Conservation (phyloP, 2,888 invertebrate species). For the Pasiphila rectangulata region DNA sequence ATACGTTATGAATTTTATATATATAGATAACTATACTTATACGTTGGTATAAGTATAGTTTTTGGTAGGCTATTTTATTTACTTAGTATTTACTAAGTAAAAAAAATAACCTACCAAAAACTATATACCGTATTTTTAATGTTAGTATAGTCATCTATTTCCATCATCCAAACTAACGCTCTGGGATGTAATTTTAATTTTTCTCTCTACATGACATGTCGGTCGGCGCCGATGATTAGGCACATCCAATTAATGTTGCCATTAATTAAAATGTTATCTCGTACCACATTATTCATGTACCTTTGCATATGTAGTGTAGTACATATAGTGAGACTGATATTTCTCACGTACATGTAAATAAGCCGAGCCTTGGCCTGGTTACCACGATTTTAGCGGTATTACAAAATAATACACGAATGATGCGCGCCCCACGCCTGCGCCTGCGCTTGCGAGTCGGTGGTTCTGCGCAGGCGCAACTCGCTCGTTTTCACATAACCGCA, state of each 20-base stretch:
- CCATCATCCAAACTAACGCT: too few relatives aligned
- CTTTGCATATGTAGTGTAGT: slow-evolving; percentile 15
- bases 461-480: slow-evolving; percentile 1
- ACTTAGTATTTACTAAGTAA: too few relatives aligned
- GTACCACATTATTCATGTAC: slow-evolving; percentile 14
- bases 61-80: too few relatives aligned
- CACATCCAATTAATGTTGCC: neutral
- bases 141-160: too few relatives aligned
- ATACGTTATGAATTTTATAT: too few relatives aligned
- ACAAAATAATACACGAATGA: slow-evolving; percentile 67
- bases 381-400: slow-evolving; percentile 78
- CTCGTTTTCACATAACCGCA: too few relatives aligned
- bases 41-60: too few relatives aligned
- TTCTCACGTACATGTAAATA: slow-evolving; percentile 79
- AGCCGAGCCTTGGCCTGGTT: slow-evolving; percentile 75
- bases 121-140: too few relatives aligned
- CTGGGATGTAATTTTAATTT: too few relatives aligned
- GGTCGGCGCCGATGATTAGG: neutral
- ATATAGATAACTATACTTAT: too few relatives aligned
- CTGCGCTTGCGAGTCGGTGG: slow-evolving; percentile 5
- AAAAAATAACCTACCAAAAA: too few relatives aligned
- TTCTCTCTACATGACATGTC: too few relatives aligned
- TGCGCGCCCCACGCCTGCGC: slow-evolving; percentile 40
- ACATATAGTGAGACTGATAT: slow-evolving; percentile 56
- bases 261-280: slow-evolving; percentile 12